These are phyloP conservation scores for Sandelia bainsii DNA, from an alignment of 2,797 vertebrate genomes.

Conservation along the genomic window DNA sequence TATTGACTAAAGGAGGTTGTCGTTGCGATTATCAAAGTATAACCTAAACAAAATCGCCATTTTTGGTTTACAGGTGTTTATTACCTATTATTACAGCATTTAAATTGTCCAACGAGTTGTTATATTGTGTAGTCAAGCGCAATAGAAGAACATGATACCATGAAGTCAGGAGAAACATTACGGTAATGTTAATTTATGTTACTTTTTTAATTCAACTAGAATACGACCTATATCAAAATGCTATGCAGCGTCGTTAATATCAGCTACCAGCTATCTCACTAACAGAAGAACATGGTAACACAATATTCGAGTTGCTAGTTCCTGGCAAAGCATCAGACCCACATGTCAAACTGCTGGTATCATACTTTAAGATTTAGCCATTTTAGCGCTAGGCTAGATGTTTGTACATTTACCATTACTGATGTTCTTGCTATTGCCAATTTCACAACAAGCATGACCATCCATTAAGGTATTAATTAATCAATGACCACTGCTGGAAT, in stretches of 20 bases:
- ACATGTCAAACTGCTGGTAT: conserved; percentile 60
- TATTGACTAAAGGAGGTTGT: conserved; percentile 44
- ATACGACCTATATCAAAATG: neutral
- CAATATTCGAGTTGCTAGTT: conserved; percentile 17
- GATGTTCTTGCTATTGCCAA: conserved; percentile 73
- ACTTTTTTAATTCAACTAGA: too few species aligned
- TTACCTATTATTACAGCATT: neutral
- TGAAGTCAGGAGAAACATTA: conserved; percentile 3
- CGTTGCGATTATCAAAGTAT: neutral
- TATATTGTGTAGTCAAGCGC: neutral
- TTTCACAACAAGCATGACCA: conserved; percentile 79
- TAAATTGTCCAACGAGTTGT: neutral
- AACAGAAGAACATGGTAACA: conserved; percentile 55
- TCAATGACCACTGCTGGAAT: conserved; percentile 73
- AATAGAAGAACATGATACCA: neutral
- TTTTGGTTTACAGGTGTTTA: neutral
- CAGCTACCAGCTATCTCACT: conserved; percentile 36
- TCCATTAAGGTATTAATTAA: conserved; percentile 75
- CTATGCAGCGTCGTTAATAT: neutral
- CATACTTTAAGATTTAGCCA: conserved; percentile 70
- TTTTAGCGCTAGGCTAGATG: conserved; percentile 72
- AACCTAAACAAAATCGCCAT: neutral
- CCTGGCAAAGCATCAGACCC: conserved; percentile 48
- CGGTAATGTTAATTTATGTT: neutral
- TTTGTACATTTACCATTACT: conserved; percentile 77